Evolutionary conservation across 2,113 vertebrate species (phyloP).

Genomic region (Brachypteracias leptosomus): DNA sequence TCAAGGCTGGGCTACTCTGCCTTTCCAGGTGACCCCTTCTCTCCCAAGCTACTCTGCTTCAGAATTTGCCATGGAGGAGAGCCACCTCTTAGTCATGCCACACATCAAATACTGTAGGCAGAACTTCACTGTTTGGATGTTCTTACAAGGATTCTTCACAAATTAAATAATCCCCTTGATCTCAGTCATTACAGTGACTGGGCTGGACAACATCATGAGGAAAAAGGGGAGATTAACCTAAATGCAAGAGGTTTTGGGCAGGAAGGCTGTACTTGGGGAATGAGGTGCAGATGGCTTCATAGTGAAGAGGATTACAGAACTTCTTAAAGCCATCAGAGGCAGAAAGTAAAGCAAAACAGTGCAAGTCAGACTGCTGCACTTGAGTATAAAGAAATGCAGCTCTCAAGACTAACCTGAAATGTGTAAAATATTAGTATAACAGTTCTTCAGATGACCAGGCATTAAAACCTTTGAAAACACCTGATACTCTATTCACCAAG

Average conservation of each 20-base stretch:
- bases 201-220: not conserved
- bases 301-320: not conserved
- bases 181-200: not conserved
- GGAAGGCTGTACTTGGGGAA: not conserved
- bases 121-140: not conserved
- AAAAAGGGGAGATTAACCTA: not conserved
- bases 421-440: not conserved
- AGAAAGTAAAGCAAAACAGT: not conserved
- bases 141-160: not conserved
- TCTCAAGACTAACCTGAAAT: not conserved
- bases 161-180: not conserved
- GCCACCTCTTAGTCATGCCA: not conserved
- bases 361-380: not conserved
- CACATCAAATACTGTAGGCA: not conserved
- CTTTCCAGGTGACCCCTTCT: not conserved
- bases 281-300: not conserved
- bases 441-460: not conserved
- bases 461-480: not conserved
- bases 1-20: not conserved
- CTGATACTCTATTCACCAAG: not conserved
- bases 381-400: not conserved
- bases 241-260: not conserved
- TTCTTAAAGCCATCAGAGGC: not conserved
- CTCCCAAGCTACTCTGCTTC: not conserved
- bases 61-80: not conserved